Evolutionary conservation across 1,140 invertebrate species (phyloP), one percentile per base, ranked within the genome.

Genomic region (Caerostris extrusa): DNA sequence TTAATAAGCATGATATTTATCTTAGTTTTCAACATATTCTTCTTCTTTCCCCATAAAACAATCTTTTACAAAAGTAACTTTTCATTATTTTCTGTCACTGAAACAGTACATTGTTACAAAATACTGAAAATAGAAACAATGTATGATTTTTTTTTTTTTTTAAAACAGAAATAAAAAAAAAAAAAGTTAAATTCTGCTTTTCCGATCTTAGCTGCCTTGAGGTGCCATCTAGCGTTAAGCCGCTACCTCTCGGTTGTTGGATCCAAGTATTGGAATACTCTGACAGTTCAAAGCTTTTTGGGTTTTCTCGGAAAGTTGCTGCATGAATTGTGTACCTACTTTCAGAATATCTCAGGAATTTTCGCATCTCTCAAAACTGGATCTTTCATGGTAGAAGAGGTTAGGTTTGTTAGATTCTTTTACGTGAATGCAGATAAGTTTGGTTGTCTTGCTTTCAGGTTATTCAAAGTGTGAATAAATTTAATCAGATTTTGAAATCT

Each of bases 221-320:
- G 34, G 19, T 77, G 71, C 71, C 71, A 77, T 77, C 71, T 77
- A 77, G 71, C 34, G 71, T 77, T 77, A 5, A 77, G 50, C 7
- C 34, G 34, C 6, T 5, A 34, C 0, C 34, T 53, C 8, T 77
- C 50, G 2, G 3, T 12, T 53, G 4, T 77, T 77, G 50, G 50
- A 77, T 77, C 34, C 50, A 14, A 12, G 34, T 12, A 50, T 19
- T 5, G 10, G 14, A 12, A 5, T 3, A 12, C 10, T 77, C 8
- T 77, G 71, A 77, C 50, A 77, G n/a, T 14, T 1, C 8, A 77
- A 53, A 53, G 2, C 50, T 50, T 14, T 53, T 5, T 77, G 10
- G 10, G 8, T 6, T 53, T n/a, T 77, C 3, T 50, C 34, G 14
- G 34, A 34, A 12, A 50, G 10, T 3, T 50, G 8, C 12, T 77